Base-by-base conservation (phyloP, 2,888 invertebrate genomes). In the Lepetodrilus schrolli region DNA sequence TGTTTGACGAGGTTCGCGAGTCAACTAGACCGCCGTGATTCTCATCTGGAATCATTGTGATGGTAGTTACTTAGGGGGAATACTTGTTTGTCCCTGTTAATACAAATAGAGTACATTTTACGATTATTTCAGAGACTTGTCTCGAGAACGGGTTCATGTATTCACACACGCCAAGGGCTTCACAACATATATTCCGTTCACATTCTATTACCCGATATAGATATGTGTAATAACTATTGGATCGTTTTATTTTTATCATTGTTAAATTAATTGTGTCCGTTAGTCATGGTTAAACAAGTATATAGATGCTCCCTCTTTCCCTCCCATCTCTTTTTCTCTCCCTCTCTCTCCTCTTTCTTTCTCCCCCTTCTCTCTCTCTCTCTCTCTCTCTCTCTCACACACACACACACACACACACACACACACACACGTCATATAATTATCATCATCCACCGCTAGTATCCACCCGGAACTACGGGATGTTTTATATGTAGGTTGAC, bases 281-380 rank as follows among this genome's bases (percentile, higher is more conserved):
- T n/a, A n/a, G n/a, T n/a, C n/a, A n/a, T n/a, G n/a, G n/a, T n/a
- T n/a, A n/a, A n/a, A n/a, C n/a, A n/a, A n/a, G n/a, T n/a, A n/a
- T n/a, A n/a, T 17, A 13, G 13, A 7, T 17, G 43, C 69, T 69
- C 26, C 48, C 47, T 69, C 69, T 23, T 1, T 23, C 58, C 38
- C 23, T 58, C 43, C 58, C 43, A n/a, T 58, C 43, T 37, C 38
- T 71, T 38, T 50, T 26, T 71, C 43, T 71, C 21, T 30, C 58
- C 26, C 43, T 58, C 43, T 51, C 43, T 58, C 58, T 58, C 43
- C 23, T 47, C 58, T n/a, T 26, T 20, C 58, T 30, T 71, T 13
- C 34, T 2, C 58, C 65, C 38, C 43, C 51, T 58, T 71, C 37
- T 50, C 50, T 36, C 43, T 71, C 71, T 26, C 58, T 37, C 51